Evolutionary conservation across 1,140 invertebrate species (phyloP).

Genomic region (Drosophila repleta): DNA sequence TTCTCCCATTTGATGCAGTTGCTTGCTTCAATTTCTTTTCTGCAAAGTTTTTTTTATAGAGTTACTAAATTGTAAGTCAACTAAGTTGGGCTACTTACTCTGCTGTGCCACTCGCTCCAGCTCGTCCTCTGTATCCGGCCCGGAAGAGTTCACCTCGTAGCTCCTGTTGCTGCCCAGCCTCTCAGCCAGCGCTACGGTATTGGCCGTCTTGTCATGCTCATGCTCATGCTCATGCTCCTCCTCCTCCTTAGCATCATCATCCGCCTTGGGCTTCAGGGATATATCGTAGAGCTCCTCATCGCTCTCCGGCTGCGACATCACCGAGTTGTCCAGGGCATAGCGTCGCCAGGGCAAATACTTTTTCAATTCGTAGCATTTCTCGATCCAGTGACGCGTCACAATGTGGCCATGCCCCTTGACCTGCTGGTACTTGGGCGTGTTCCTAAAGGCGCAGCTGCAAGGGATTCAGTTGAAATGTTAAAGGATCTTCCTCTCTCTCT

Average conservation of each 20-base stretch:
- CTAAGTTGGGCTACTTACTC: constrained; percentile 36
- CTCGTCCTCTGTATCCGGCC: constrained; percentile 85
- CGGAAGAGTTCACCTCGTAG: constrained; percentile 37
- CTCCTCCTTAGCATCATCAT: no score
- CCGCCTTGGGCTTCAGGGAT: constrained; percentile 49
- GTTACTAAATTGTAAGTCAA: not conserved
- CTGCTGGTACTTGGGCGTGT: constrained; percentile 94
- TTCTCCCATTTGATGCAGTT: constrained; percentile 3
- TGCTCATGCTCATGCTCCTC: no score
- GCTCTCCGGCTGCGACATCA: constrained; percentile 83
- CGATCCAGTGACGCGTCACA: constrained; percentile 91
- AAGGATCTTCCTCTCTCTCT: no score
- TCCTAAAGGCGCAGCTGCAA: constrained; percentile 92
- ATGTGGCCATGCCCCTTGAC: constrained; percentile 89
- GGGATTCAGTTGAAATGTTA: no score
- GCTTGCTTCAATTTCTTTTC: constrained; percentile 35
- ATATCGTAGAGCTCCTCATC: constrained; percentile 85
- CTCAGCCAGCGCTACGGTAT: no score
- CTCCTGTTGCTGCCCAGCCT: not conserved
- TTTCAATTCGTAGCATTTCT: constrained; percentile 87
- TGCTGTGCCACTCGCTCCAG: constrained; percentile 83
- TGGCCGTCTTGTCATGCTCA: not conserved
- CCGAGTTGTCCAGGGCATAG: constrained; percentile 85
- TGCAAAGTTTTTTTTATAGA: not conserved
- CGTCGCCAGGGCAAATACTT: constrained; percentile 90